Evolutionary conservation across 2,797 vertebrate species (phyloP).

Genomic region (Lophotriccus pileatus): DNA sequence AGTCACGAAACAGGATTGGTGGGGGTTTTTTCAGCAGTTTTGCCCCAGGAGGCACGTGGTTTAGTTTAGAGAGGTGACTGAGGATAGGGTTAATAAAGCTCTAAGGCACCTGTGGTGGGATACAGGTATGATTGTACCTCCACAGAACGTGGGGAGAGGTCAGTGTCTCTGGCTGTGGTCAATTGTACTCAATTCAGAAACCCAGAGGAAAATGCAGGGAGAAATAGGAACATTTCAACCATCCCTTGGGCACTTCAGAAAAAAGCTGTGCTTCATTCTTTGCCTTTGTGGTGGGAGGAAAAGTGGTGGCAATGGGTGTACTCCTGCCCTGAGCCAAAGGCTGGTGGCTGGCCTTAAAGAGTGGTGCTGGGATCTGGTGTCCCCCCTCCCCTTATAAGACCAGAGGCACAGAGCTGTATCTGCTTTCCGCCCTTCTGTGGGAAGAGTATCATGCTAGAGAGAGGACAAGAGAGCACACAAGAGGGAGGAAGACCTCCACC

Average conservation of each 20-base stretch:
- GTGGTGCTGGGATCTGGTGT: background rate
- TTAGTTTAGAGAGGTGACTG: background rate
- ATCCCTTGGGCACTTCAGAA: background rate
- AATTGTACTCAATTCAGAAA: background rate
- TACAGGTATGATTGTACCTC: background rate
- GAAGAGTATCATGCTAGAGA: background rate
- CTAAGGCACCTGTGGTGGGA: background rate
- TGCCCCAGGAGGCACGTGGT: background rate
- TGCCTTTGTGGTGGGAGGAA: background rate
- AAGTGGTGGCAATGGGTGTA: background rate
- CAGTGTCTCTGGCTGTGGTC: background rate
- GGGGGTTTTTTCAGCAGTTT: background rate
- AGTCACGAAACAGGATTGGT: background rate
- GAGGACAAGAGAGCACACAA: background rate
- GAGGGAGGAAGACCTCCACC: background rate
- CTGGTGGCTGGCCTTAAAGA: background rate
- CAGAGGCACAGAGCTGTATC: background rate
- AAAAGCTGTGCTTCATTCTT: background rate
- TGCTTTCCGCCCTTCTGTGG: background rate
- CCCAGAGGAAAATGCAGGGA: background rate
- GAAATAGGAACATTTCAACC: background rate
- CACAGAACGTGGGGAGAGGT: fast-evolving
- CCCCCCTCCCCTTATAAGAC: background rate
- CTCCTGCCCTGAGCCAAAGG: background rate
- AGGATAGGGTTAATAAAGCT: background rate